phyloP scores from a whole-genome alignment of 2,888 invertebrate species.

The Drosophila helvetica region DNA sequence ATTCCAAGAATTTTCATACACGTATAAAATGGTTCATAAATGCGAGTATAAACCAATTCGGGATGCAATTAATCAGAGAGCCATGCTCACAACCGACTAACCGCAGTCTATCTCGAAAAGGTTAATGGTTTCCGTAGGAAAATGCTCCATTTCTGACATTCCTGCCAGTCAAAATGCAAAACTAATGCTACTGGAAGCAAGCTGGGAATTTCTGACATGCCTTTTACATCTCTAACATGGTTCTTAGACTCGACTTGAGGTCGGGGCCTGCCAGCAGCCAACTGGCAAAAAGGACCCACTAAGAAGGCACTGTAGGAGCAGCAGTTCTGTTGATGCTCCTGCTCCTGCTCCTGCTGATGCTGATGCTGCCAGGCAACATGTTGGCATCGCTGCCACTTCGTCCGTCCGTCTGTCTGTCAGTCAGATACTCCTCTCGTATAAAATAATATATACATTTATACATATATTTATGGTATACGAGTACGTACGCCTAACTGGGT shows the following conservation, averaged over 20 bases:
- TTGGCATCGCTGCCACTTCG: constrained; percentile 43
- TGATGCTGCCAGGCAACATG: constrained; percentile 35
- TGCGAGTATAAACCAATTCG: background rate
- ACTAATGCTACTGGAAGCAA: constrained; percentile 54
- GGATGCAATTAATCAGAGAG: background rate
- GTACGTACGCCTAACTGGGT: constrained; percentile 27
- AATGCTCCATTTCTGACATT: constrained; percentile 40
- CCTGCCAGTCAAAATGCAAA: constrained; percentile 63
- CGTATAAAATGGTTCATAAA: background rate
- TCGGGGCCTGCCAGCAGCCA: constrained; percentile 24
- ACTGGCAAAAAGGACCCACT: constrained; percentile 6
- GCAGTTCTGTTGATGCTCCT: constrained; percentile 27
- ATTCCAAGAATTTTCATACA: background rate
- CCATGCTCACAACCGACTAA: background rate
- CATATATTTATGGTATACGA: constrained; percentile 14
- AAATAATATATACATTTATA: constrained; percentile 51
- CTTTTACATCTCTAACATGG: constrained; percentile 70
- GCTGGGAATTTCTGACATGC: constrained; percentile 73
- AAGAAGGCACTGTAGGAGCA: background rate
- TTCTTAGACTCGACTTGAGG: constrained; percentile 33
- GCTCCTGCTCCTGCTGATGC: constrained; percentile 13
- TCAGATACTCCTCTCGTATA: constrained; percentile 48
- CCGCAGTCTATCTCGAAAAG: constrained; percentile 6
- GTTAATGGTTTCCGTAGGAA: constrained; percentile 36
- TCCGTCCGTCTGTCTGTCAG: constrained; percentile 63